These are phyloP conservation scores for Andrena camellia DNA, from an alignment of 2,888 invertebrate species.

Conservation along the genomic window DNA sequence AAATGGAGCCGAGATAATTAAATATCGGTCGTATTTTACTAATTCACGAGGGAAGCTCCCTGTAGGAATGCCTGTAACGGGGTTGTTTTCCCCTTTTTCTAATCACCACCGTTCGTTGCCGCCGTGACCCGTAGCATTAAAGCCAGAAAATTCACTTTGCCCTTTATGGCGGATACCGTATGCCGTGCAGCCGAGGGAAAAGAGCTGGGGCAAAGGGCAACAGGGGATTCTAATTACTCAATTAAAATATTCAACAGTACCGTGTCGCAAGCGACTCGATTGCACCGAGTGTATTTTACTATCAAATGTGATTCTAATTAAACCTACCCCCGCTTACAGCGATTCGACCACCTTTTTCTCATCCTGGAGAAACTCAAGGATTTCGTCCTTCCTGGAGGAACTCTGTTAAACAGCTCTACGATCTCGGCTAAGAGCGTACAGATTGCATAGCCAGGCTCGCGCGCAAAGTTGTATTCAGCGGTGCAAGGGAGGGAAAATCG, in stretches of 20 bases:
- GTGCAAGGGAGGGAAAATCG: slow-evolving; percentile 50
- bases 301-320: slow-evolving; percentile 27
- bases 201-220: neutral
- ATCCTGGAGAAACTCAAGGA: too few relatives aligned
- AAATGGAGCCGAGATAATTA: slow-evolving; percentile 32
- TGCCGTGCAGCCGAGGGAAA: neutral
- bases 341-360: neutral
- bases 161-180: neutral
- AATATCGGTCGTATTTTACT: slow-evolving; percentile 19
- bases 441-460: slow-evolving; percentile 40
- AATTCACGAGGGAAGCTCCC: neutral
- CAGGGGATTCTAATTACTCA: slow-evolving; percentile 31
- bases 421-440: slow-evolving; percentile 21
- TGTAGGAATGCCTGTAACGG: neutral
- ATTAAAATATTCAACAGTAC: slow-evolving; percentile 37
- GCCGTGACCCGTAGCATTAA: neutral
- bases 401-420: slow-evolving; percentile 37
- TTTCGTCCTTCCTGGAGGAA: slow-evolving; percentile 15
- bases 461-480: slow-evolving; percentile 41
- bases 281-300: slow-evolving; percentile 8
- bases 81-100: slow-evolving; percentile 21
- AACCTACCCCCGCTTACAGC: neutral
- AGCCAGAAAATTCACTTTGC: slow-evolving; percentile 19
- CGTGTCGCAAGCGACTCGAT: slow-evolving; percentile 1
- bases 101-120: slow-evolving; percentile 14